A percentile compares a stretch with the other conserved stretches of the same genome.
These are phyloP conservation scores for Lutraria lutraria DNA, from an alignment of 2,888 invertebrate species.

Conservation along the genomic window DNA sequence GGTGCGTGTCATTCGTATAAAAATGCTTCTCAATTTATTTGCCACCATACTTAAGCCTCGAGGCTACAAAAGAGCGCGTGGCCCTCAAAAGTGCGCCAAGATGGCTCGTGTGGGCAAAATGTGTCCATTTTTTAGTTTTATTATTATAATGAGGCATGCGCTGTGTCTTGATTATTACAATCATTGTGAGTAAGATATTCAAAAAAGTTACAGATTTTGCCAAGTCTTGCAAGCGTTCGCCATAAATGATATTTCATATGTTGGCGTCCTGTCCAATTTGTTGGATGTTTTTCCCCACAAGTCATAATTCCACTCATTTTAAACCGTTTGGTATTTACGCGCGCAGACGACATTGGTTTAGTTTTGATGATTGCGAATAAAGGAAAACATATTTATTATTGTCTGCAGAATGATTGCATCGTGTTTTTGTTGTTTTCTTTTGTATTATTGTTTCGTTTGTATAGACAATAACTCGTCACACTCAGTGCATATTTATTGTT, in stretches of 20 bases:
- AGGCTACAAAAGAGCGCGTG: neutral
- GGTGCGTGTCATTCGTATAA: neutral
- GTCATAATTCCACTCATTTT: neutral
- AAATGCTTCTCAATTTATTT: neutral
- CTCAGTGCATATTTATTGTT: constrained; percentile 6
- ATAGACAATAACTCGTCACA: neutral
- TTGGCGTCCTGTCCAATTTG: neutral
- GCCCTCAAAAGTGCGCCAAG: neutral
- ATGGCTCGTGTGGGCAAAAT: neutral
- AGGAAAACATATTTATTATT: neutral
- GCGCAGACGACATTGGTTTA: neutral
- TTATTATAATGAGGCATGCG: neutral
- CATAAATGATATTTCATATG: constrained; percentile 11
- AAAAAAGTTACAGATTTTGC: neutral
- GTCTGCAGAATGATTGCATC: neutral
- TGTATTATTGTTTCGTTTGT: neutral
- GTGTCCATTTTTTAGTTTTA: constrained; percentile 1
- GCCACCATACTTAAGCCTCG: neutral
- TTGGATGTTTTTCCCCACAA: neutral
- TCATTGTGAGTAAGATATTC: neutral
- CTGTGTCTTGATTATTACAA: neutral
- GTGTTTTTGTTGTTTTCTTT: neutral
- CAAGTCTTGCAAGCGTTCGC: neutral
- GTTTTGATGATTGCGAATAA: neutral
- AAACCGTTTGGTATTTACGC: neutral